Evolutionary conservation across 2,113 vertebrate species (phyloP).

Genomic region (Cyprinodon tularosa): DNA sequence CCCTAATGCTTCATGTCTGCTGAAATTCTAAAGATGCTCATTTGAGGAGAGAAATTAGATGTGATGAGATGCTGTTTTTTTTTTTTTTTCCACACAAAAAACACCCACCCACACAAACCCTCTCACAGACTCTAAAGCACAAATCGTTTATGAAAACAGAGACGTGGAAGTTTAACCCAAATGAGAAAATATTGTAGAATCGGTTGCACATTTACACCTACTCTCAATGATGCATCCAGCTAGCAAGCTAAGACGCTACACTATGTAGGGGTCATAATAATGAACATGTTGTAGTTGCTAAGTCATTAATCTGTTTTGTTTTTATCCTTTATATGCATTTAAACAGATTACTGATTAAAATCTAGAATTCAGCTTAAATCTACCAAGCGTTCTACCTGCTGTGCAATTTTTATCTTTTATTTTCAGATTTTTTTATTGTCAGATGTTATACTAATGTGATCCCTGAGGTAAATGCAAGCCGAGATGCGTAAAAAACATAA

Average conservation of each 20-base stretch:
- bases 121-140: neutral
- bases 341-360: no score
- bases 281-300: neutral
- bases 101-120: slow-evolving; percentile 5
- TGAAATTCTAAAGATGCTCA: slow-evolving; percentile 40
- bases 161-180: neutral
- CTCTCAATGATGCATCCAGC: neutral
- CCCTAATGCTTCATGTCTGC: slow-evolving; percentile 43
- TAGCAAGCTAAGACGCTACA: neutral
- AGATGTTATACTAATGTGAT: no score
- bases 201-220: slow-evolving; percentile 3
- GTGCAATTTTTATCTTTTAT: no score
- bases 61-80: slow-evolving; percentile 23
- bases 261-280: neutral
- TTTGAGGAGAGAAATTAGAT: slow-evolving; percentile 56
- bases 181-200: neutral
- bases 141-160: neutral
- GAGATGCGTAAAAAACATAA: no score
- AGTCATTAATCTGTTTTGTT: neutral
- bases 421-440: no score
- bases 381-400: no score
- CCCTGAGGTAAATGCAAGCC: no score
- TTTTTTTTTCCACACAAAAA: slow-evolving; percentile 4
- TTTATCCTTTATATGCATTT: no score
- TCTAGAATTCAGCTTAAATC: no score